These are phyloP conservation scores for Griposia aprilina DNA, from an alignment of 2,888 invertebrate species.

Conservation along the genomic window DNA sequence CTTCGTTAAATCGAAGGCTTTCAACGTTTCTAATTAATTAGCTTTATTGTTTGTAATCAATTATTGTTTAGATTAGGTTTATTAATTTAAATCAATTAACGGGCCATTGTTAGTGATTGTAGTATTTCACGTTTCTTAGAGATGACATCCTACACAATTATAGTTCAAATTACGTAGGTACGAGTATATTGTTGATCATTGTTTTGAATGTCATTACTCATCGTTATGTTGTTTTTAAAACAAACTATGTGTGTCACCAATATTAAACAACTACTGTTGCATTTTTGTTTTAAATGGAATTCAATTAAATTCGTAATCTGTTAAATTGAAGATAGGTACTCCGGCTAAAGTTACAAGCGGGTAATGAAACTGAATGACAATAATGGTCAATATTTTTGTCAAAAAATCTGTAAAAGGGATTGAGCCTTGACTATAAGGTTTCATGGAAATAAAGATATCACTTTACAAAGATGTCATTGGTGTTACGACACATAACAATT, in stretches of 20 bases:
- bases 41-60: constrained; percentile 24
- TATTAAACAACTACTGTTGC: constrained; percentile 66
- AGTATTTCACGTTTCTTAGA: constrained; percentile 34
- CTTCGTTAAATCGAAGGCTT: constrained; percentile 16
- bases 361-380: constrained; percentile 18
- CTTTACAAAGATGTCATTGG: constrained; percentile 25
- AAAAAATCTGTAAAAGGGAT: constrained; percentile 31
- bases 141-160: constrained; percentile 19
- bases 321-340: constrained; percentile 66
- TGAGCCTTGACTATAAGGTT: constrained; percentile 41
- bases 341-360: constrained; percentile 56
- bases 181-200: constrained; percentile 27
- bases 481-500: constrained; percentile 27
- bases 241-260: constrained; percentile 9
- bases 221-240: constrained; percentile 39
- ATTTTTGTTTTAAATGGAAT: constrained; percentile 75
- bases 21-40: constrained; percentile 8
- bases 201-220: constrained; percentile 31
- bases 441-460: constrained; percentile 47
- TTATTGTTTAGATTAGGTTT: constrained; percentile 17
- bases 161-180: constrained; percentile 18
- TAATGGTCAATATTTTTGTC: constrained; percentile 5
- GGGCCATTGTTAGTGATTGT: constrained; percentile 49
- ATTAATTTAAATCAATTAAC: constrained; percentile 49
- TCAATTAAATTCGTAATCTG: constrained; percentile 74